Base-by-base conservation (phyloP, 2,888 invertebrate species). In the Cantharis rustica region DNA sequence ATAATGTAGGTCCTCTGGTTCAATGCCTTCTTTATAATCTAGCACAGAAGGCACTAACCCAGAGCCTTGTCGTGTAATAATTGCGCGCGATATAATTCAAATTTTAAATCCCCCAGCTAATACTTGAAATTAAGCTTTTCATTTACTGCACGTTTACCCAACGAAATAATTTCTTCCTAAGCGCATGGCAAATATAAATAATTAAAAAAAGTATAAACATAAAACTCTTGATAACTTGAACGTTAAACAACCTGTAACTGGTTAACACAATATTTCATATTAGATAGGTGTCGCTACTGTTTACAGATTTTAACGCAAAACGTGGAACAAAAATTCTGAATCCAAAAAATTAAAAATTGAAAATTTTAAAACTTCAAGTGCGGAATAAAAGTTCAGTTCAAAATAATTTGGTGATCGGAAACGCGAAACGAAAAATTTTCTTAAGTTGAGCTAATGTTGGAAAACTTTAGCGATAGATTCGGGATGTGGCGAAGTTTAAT, bases 401-500 rank as follows among this genome's bases (percentile, higher is more conserved):
- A 47, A 47, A 47, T 47, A n/a, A 47, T 47, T 47, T 5, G n/a
- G 47, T n/a, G 47, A 47, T 47, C 47, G 47, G 47, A 47, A 47
- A 47, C n/a, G 31, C 13, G 31, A 1, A 31, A 31, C 13, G 31
- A 5, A 31, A 31, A 31, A 31, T 13, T 13, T 31, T 31, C 13
- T 13, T 31, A 47, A 47, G 2, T 47, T 47, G 13, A 47, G n/a
- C n/a, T 47, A 31, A 31, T 47, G 31, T n/a, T n/a, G 47, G 47
- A 47, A 47, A 47, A 47, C n/a, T 47, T 47, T 47, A 13, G 47
- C 47, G 47, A 47, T 47, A n/a, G 47, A 47, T 47, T 47, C n/a
- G 7, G 47, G 47, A 47, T 47, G 47, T 47, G 47, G 47, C 7
- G 72, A 75, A 71, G 66, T 68, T 76, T 79, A 75, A 70, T 80